These are phyloP conservation scores for Hypomesus transpacificus DNA, from an alignment of 2,113 vertebrate species.

Conservation along the genomic window DNA sequence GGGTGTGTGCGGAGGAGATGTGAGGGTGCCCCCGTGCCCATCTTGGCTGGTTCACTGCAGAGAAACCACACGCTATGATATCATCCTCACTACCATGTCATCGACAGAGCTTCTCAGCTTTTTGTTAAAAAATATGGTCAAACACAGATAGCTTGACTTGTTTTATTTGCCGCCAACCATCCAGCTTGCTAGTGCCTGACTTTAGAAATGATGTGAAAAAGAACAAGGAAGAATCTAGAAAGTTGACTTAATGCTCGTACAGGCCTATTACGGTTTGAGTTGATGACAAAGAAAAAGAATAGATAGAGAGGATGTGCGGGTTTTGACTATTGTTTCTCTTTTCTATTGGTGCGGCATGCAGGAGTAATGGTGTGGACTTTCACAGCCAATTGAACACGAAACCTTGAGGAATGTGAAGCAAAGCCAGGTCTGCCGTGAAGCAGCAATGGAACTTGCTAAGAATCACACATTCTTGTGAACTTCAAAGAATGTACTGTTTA, in stretches of 20 bases:
- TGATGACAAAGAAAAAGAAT: conserved; percentile 1
- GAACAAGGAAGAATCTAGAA: background rate
- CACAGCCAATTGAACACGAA: conserved; percentile 67
- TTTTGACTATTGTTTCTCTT: conserved; percentile 36
- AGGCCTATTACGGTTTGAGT: background rate
- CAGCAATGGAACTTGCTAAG: conserved; percentile 50
- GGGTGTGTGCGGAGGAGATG: conserved; percentile 24
- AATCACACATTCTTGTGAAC: conserved; percentile 61
- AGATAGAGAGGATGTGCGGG: conserved; percentile 6
- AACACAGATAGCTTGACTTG: conserved; percentile 18
- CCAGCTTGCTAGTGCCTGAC: background rate
- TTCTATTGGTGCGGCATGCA: conserved; percentile 48
- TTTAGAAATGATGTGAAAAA: background rate
- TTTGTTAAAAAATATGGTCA: conserved; percentile 32
- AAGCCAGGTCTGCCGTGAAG: conserved; percentile 43
- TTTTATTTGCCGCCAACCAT: background rate
- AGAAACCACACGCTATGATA: conserved; percentile 38
- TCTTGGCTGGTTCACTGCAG: conserved; percentile 10
- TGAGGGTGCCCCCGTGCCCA: conserved; percentile 1
- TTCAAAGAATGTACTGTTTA: conserved; percentile 60
- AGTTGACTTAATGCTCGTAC: conserved; percentile 20
- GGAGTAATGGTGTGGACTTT: conserved; percentile 48
- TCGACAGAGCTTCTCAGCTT: conserved; percentile 33
- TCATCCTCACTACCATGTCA: conserved; percentile 38
- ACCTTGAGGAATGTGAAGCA: conserved; percentile 60